Conservation (phyloP, 2,113 vertebrate species). For the Jaculus jaculus region DNA sequence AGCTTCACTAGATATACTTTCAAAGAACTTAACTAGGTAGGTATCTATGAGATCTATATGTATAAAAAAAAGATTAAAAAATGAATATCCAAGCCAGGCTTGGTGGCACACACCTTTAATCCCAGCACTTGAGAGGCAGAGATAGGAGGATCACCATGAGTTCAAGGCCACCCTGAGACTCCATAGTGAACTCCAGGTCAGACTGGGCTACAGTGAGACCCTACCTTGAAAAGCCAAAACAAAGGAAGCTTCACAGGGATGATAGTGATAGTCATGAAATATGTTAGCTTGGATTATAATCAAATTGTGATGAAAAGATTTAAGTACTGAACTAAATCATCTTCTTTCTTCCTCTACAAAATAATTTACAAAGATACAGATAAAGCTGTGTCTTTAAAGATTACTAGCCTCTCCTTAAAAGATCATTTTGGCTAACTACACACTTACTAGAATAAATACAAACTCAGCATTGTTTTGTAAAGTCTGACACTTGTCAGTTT, state of each 20-base stretch:
- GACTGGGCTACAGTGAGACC: no score
- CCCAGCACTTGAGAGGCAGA: no score
- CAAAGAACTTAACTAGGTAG: conserved; percentile 1
- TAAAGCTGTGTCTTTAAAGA: conserved; percentile 23
- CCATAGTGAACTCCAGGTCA: no score
- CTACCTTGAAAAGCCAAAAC: no score
- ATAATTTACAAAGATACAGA: neutral
- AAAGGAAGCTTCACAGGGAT: neutral
- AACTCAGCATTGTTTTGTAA: neutral
- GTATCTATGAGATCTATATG: neutral
- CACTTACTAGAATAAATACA: conserved; percentile 38
- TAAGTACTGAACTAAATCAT: conserved; percentile 8
- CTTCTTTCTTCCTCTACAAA: conserved; percentile 5
- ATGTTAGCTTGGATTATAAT: neutral
- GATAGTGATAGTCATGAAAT: neutral
- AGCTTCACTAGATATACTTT: neutral
- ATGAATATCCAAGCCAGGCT: conserved; percentile 19
- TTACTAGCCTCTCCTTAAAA: conserved; percentile 22
- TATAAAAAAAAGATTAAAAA: no score
- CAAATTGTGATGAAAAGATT: conserved; percentile 3
- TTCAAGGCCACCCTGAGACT: no score
- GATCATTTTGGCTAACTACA: conserved; percentile 18
- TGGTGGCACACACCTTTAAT: no score
- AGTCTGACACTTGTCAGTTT: neutral
- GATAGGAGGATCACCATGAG: no score